A percentile compares a stretch with the other conserved stretches of the same genome.
phyloP scores from a whole-genome alignment of 2,797 vertebrate species.

The Clarias pachynema region DNA sequence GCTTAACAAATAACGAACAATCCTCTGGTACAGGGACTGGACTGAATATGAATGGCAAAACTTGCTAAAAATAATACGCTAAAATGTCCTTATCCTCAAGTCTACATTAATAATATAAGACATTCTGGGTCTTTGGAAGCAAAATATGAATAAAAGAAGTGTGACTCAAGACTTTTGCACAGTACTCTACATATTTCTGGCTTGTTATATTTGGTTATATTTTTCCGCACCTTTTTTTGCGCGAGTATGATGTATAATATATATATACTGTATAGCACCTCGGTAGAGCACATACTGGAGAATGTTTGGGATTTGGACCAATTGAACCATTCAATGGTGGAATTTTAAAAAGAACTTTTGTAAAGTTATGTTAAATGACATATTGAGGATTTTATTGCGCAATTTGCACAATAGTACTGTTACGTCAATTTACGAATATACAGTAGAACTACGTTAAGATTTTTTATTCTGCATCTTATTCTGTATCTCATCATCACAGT shows the following conservation, averaged over 20 bases:
- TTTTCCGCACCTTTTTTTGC: neutral
- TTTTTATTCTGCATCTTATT: neutral
- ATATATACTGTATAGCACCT: neutral
- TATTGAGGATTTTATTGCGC: neutral
- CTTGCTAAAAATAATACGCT: too few relatives aligned
- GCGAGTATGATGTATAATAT: neutral
- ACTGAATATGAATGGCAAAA: too few relatives aligned
- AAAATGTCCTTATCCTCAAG: too few relatives aligned
- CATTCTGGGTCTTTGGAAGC: too few relatives aligned
- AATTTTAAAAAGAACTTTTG: neutral
- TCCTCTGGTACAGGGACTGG: too few relatives aligned
- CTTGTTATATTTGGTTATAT: neutral
- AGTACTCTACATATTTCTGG: too few relatives aligned
- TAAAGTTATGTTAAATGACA: neutral
- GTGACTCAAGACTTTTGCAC: too few relatives aligned
- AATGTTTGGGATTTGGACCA: neutral
- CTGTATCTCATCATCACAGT: conserved; percentile 64
- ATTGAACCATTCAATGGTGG: neutral
- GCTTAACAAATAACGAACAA: too few relatives aligned
- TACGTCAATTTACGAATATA: neutral
- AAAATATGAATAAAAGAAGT: too few relatives aligned
- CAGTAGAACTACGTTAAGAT: neutral
- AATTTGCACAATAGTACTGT: neutral
- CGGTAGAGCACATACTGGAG: too few relatives aligned
- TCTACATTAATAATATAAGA: too few relatives aligned